These are phyloP conservation scores for Neoaliturus tenellus DNA, from an alignment of 2,888 invertebrate species.

Conservation along the genomic window DNA sequence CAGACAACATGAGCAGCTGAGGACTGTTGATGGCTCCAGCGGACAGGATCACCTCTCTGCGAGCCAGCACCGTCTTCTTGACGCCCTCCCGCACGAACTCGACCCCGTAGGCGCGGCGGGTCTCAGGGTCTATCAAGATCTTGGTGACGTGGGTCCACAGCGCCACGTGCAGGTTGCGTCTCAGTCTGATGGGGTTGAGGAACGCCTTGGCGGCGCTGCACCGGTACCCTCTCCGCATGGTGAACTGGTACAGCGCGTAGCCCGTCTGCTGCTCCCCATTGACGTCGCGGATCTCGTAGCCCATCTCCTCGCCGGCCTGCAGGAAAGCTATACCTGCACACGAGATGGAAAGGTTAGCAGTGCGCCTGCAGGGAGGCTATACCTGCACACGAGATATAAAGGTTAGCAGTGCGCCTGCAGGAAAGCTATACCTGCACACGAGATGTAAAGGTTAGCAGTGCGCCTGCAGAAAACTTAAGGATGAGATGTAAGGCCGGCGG, in stretches of 20 bases:
- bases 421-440: constrained; percentile 81
- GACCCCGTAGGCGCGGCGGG: constrained; percentile 86
- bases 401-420: too few species aligned
- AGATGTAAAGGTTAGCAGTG: too few species aligned
- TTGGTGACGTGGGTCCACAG: constrained; percentile 88
- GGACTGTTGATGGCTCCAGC: constrained; percentile 95
- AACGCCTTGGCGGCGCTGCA: constrained; percentile 93
- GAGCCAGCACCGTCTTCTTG: constrained; percentile 80
- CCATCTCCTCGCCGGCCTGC: constrained; percentile 95
- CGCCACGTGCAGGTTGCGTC: constrained; percentile 88
- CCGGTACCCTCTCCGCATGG: constrained; percentile 89
- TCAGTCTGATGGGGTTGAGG: constrained; percentile 83
- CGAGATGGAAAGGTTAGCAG: too few species aligned
- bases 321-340: constrained; percentile 82
- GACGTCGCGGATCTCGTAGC: constrained; percentile 89
- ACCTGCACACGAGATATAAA: too few species aligned
- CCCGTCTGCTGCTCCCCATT: constrained; percentile 93
- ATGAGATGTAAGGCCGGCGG: too few species aligned
- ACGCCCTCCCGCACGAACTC: constrained; percentile 82
- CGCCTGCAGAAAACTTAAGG: too few species aligned
- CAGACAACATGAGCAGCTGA: constrained; percentile 91
- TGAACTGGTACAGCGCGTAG: constrained; percentile 90
- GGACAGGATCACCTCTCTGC: constrained; percentile 88
- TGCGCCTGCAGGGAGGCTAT: too few species aligned
- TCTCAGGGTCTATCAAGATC: constrained; percentile 82